A percentile compares a stretch with the other conserved stretches of the same genome.
These are phyloP conservation scores for Umimayanthus kanabou DNA, from an alignment of 92 coral and sea anemone species.

Conservation along the genomic window DNA sequence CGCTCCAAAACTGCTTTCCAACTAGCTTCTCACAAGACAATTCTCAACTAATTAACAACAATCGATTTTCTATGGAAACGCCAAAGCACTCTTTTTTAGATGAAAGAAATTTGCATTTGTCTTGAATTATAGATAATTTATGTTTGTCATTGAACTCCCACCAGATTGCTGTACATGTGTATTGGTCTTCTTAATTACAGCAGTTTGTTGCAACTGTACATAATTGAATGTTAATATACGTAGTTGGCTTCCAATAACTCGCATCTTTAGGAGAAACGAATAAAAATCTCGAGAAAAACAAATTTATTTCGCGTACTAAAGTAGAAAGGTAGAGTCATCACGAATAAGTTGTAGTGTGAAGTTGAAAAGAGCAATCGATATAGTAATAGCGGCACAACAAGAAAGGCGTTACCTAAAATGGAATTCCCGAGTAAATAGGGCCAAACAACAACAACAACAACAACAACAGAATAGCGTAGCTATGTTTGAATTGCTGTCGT, in stretches of 20 bases:
- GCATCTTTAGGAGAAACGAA: too few relatives aligned
- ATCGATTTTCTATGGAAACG: too few relatives aligned
- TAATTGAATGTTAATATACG: not conserved
- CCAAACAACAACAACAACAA: too few relatives aligned
- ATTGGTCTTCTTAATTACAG: too few relatives aligned
- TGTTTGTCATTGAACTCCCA: not conserved
- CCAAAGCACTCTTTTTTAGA: not conserved
- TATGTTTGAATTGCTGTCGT: too few relatives aligned
- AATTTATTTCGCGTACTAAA: not conserved
- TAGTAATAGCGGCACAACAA: too few relatives aligned
- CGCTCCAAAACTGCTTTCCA: too few relatives aligned
- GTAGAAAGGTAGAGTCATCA: not conserved
- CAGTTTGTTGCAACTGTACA: not conserved
- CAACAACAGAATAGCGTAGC: not conserved
- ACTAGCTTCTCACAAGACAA: too few relatives aligned
- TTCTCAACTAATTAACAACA: not conserved
- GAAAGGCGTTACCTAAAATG: not conserved
- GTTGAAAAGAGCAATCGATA: too few relatives aligned
- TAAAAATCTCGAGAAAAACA: not conserved
- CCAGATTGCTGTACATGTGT: not conserved
- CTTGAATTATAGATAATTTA: not conserved
- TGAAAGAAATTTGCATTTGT: not conserved
- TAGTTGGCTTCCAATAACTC: too few relatives aligned
- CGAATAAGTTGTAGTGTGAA: not conserved
- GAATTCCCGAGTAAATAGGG: not conserved